Evolutionary conservation across 1,140 invertebrate genomes (phyloP), one percentile per base, ranked within the genome.

Genomic region (Gryllus bimaculatus): DNA sequence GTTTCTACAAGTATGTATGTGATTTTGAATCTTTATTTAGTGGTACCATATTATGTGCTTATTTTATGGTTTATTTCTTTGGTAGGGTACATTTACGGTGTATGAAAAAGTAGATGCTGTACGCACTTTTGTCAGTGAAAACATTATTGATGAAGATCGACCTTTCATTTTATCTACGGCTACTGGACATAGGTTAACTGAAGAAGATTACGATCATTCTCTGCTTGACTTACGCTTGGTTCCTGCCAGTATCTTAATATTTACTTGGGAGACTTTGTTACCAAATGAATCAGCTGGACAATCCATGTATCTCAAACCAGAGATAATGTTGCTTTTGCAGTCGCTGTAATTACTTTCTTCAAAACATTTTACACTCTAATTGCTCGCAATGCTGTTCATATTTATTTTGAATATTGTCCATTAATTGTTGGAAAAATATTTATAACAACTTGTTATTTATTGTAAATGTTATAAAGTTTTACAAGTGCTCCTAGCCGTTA

Each of bases 51-150:
- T 77, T 74, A 49, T 15, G 66, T 77, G 74, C 47, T 80, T 73
- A 75, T 20, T 13, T 48, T 18, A 21, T 78, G 15, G 48, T 66
- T 76, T 81, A 80, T 80, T 79, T 81, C 74, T 82, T 39, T 5
- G 83, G 48, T 83, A 95, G 91, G 94, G 94, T 10, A 96, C 94
- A 12, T 96, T 96, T 86, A 90, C 90, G 47, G 91, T 95, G 0
- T 90, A 92, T 82, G 94, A 96, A 84, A 92, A 91, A 79, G 89
- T 93, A 81, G 83, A 83, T 0, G 90, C 91, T 81, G 88, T 96
- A 5, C 85, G 90, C 75, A 89, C 92, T 79, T 96, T 95, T 84
- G 89, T 96, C 1, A 87, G 88, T 83, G 92, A 94, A 82, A 91
- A 92, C 84, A 84, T 96, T 48, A 86, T 89, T 78, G 88, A 91